These are phyloP conservation scores for Myiotriccus ornatus DNA, from an alignment of 2,797 vertebrate species.

Conservation along the genomic window DNA sequence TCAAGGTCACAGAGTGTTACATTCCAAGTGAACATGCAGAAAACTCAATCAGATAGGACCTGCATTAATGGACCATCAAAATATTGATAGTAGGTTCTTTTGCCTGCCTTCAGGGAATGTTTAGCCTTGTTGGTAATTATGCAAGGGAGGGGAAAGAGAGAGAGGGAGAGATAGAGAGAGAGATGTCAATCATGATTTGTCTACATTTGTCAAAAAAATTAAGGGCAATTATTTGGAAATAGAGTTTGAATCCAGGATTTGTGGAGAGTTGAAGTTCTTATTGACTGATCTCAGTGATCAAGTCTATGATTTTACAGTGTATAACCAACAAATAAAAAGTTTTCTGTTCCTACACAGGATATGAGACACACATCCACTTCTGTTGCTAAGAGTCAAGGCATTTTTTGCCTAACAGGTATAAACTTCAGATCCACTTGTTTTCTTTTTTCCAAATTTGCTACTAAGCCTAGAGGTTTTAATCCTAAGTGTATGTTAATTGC, in stretches of 20 bases:
- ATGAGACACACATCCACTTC: not conserved
- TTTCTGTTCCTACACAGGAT: not conserved
- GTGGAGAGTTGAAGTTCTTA: not conserved
- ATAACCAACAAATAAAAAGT: not conserved
- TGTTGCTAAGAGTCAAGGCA: not conserved
- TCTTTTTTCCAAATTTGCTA: not conserved
- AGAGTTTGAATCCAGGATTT: not conserved
- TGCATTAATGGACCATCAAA: constrained; percentile 35
- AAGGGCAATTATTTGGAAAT: not conserved
- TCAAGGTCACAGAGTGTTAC: constrained; percentile 68
- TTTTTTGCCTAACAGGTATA: not conserved
- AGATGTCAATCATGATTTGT: not conserved
- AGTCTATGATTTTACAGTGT: not conserved
- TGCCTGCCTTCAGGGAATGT: not conserved
- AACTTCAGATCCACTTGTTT: not conserved
- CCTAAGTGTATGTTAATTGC: not conserved
- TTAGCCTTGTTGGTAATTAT: not conserved
- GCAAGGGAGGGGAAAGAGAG: not conserved
- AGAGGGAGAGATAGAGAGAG: not conserved
- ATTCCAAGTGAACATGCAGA: constrained; percentile 37
- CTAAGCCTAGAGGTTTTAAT: not conserved
- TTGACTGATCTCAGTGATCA: not conserved
- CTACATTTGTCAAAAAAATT: not conserved
- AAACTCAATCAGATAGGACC: constrained; percentile 23
- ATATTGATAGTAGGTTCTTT: constrained; percentile 21